Percentiles rank a stretch among this genome's conserved stretches.
These are phyloP conservation scores for Pseudomyrmex dendroicus DNA, from an alignment of 1,140 invertebrate genomes.

Conservation along the genomic window DNA sequence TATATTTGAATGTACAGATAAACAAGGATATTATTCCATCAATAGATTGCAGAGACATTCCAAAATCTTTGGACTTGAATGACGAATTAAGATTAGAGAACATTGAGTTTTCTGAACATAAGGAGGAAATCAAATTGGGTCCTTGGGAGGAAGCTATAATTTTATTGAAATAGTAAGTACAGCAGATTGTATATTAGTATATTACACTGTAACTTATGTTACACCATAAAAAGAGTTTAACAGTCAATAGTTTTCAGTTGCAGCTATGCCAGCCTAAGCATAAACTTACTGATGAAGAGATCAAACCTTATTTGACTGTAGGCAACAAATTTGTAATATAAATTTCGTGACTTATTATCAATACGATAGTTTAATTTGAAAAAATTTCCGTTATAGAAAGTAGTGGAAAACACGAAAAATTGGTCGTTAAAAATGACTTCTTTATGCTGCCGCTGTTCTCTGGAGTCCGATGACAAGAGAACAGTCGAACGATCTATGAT, in stretches of 20 bases:
- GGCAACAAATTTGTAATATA: conserved; percentile 71
- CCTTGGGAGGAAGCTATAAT: conserved; percentile 92
- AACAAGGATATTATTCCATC: conserved; percentile 80
- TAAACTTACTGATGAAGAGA: conserved; percentile 91
- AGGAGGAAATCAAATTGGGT: conserved; percentile 87
- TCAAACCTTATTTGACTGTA: conserved; percentile 91
- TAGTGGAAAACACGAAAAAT: conserved; percentile 85
- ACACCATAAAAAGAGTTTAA: conserved; percentile 38
- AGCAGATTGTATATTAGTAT: conserved; percentile 21
- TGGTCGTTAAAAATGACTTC: conserved; percentile 90
- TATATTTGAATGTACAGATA: conserved; percentile 89
- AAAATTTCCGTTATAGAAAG: conserved; percentile 66
- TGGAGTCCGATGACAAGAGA: conserved; percentile 91
- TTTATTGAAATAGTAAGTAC: conserved; percentile 89
- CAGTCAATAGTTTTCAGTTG: conserved; percentile 86
- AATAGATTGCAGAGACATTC: conserved; percentile 83
- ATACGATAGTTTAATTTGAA: conserved; percentile 11
- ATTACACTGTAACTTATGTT: conserved; percentile 3
- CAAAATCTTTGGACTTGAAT: conserved; percentile 89
- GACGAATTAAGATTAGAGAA: conserved; percentile 94
- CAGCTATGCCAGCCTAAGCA: conserved; percentile 91
- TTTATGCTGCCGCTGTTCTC: conserved; percentile 89
- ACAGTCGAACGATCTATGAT: conserved; percentile 94
- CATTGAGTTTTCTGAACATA: conserved; percentile 89
- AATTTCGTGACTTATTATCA: conserved; percentile 6